phyloP scores from a whole-genome alignment of 2,888 invertebrate species.

The Lasioglossum lativentre region DNA sequence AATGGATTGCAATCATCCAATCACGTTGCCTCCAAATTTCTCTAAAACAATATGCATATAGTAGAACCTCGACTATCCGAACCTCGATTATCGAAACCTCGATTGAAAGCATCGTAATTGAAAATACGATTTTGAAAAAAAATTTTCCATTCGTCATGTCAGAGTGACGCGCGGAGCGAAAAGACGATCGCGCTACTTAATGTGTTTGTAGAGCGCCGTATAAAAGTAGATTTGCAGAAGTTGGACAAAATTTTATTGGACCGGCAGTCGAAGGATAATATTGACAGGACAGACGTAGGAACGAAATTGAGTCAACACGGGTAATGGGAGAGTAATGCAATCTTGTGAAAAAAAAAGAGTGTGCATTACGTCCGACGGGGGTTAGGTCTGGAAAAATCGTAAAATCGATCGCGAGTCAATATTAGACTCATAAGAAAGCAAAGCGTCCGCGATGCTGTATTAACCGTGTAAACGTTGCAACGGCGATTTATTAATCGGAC shows the following conservation, averaged over 20 bases:
- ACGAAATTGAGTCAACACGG: slow-evolving; percentile 54
- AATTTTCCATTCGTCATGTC: not conserved
- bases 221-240: slow-evolving; percentile 47
- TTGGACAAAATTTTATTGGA: slow-evolving; percentile 49
- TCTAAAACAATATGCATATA: not conserved
- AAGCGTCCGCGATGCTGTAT: slow-evolving; percentile 19
- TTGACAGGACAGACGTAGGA: slow-evolving; percentile 52
- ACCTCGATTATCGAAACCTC: too few relatives aligned
- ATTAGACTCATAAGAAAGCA: slow-evolving; percentile 23
- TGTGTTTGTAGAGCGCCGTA: slow-evolving; percentile 35
- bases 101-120: too few relatives aligned
- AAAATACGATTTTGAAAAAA: not conserved
- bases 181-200: slow-evolving; percentile 21
- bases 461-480: not conserved
- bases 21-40: not conserved
- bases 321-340: slow-evolving; percentile 55
- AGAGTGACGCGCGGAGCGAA: not conserved
- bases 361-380: slow-evolving; percentile 13
- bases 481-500: not conserved
- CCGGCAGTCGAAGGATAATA: slow-evolving; percentile 45
- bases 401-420: slow-evolving; percentile 48
- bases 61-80: not conserved
- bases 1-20: not conserved
- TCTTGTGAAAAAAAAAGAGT: slow-evolving; percentile 24
- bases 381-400: slow-evolving; percentile 21